These are phyloP conservation scores for Morpho deidamia DNA, from an alignment of 2,888 invertebrate species.

Conservation along the genomic window DNA sequence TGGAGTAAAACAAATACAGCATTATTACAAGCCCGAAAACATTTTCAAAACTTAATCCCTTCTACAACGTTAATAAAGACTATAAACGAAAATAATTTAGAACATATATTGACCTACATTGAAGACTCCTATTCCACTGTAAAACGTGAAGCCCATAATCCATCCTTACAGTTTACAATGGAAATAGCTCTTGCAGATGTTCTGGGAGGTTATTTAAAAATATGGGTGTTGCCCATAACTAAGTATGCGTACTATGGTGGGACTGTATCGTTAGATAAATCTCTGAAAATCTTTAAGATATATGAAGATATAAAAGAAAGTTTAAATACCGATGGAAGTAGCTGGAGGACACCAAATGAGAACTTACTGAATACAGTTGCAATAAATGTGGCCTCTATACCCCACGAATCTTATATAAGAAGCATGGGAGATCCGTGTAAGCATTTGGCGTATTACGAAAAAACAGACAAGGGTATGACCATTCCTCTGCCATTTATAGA, in stretches of 20 bases:
- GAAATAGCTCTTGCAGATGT: conserved; percentile 65
- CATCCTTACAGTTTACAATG: conserved; percentile 38
- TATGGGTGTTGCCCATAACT: conserved; percentile 78
- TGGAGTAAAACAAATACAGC: conserved; percentile 45
- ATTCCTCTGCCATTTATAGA: conserved; percentile 80
- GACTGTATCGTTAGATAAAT: conserved; percentile 71
- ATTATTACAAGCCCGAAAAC: conserved; percentile 44
- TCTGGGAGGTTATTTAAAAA: conserved; percentile 80
- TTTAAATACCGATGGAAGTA: conserved; percentile 77
- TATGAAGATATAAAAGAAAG: conserved; percentile 77
- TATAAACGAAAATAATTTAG: conserved; percentile 41
- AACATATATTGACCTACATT: conserved; percentile 43
- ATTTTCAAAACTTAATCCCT: conserved; percentile 51
- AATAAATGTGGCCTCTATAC: conserved; percentile 36
- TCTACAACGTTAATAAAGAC: conserved; percentile 34
- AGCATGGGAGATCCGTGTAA: conserved; percentile 41
- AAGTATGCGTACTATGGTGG: conserved; percentile 82
- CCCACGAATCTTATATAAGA: conserved; percentile 26
- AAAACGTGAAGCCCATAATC: conserved; percentile 36
- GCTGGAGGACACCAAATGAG: conserved; percentile 67
- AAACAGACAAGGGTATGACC: conserved; percentile 36
- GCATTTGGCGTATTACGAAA: conserved; percentile 48
- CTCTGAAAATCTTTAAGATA: conserved; percentile 73
- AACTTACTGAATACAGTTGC: conserved; percentile 38
- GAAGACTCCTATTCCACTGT: conserved; percentile 38